phyloP scores from a whole-genome alignment of 2,888 invertebrate species.

The Dromius quadrimaculatus region DNA sequence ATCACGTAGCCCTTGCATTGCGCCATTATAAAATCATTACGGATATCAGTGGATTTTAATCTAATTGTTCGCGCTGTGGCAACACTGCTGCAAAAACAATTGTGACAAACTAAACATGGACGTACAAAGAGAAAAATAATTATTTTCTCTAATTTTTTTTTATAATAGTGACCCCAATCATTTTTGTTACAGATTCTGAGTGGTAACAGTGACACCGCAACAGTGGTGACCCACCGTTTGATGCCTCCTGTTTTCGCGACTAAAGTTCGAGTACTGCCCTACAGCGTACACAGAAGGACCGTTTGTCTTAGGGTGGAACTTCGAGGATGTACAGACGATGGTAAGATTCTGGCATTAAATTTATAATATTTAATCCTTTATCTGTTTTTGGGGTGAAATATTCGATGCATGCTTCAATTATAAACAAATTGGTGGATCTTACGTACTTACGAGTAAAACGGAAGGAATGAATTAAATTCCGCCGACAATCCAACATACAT shows the following conservation, averaged over 20 bases:
- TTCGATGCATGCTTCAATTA: slow-evolving; percentile 29
- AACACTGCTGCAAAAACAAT: neutral
- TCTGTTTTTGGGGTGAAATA: no score
- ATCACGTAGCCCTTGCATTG: neutral
- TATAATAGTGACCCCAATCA: neutral
- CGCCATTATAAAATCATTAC: slow-evolving; percentile 36
- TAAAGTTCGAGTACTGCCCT: slow-evolving; percentile 79
- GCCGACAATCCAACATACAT: slow-evolving; percentile 23
- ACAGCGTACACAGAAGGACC: slow-evolving; percentile 77
- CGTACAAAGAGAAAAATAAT: neutral
- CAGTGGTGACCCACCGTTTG: slow-evolving; percentile 75
- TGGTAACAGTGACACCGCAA: slow-evolving; percentile 81
- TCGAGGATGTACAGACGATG: slow-evolving; percentile 77
- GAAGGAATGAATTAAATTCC: slow-evolving; percentile 35
- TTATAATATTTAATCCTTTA: neutral
- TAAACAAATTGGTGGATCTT: slow-evolving; percentile 8
- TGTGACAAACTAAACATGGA: neutral
- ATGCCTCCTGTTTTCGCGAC: slow-evolving; percentile 80
- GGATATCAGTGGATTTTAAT: slow-evolving; percentile 33
- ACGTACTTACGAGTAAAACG: slow-evolving; percentile 9
- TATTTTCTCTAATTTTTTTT: slow-evolving; percentile 21
- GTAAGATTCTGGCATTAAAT: slow-evolving; percentile 68
- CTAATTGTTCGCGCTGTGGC: slow-evolving; percentile 19
- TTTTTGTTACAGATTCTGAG: slow-evolving; percentile 73
- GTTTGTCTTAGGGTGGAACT: slow-evolving; percentile 83